Base-by-base conservation (phyloP, 1,140 invertebrate species). In the Dinothrombium tinctorium region DNA sequence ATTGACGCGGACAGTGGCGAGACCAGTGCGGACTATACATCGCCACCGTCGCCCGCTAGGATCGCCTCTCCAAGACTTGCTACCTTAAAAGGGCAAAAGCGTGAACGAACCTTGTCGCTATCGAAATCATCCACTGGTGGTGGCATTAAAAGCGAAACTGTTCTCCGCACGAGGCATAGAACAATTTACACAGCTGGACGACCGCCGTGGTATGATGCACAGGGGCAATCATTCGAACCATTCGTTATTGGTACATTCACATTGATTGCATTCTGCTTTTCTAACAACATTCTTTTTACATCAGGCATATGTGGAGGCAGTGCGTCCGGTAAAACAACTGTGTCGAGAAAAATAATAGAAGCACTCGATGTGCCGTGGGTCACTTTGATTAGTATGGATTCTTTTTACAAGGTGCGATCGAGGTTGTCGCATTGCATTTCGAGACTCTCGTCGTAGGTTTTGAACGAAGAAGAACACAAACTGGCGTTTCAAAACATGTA, bases 321-420 rank as follows among this genome's bases (percentile, higher is more conserved):
- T 64, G 90, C 90, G 6, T 94, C 84, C 17, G 92, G 92, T 0
- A 99, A 99, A 60, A 98, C 92, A 4, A 96, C 90, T 24, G 90
- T 98, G 1, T 89, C 92, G 2, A 76, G 76, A 37, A 90, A 86
- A 64, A 98, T 98, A 35, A 96, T 98, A 45, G 86, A 95, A 68
- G 77, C 73, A 50, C 63, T 99, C 5, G 78, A 92, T 64, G 82
- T 98, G 46, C 87, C 84, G 24, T 99, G 92, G 92, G 92, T 98
- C 22, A 96, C 89, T 20, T 67, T 98, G 3, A 68, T 98, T 28
- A 90, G 84, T 54, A 90, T 99, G 87, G 92, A 98, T 56, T 95
- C 86, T 4, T 99, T 98, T 63, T 99, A 98, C 57, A 98, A 98
- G 69, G 87, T 86, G 54, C 47, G 19, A 25, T 46, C 14, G 87